These are phyloP conservation scores for Bacillus rossius DNA, from an alignment of 1,140 invertebrate genomes.

Conservation along the genomic window DNA sequence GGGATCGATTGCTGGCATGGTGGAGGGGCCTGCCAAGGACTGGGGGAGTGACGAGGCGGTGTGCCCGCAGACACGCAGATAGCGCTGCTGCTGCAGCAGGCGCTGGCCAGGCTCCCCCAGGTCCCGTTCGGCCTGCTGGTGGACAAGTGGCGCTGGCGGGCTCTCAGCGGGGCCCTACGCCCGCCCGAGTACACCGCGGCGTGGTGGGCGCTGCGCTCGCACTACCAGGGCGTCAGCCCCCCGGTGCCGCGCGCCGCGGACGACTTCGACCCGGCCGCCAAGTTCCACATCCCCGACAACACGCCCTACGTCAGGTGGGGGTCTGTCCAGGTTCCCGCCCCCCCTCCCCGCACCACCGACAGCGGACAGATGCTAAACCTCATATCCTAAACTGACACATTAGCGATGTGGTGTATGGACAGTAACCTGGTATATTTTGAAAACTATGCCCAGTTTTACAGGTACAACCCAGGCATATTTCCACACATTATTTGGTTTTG, in stretches of 20 bases:
- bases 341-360: too few relatives aligned
- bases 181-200: slow-evolving; percentile 48
- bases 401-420: background rate
- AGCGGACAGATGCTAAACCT: too few relatives aligned
- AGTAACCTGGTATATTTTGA: too few relatives aligned
- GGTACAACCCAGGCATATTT: too few relatives aligned
- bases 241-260: slow-evolving; percentile 43
- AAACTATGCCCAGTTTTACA: too few relatives aligned
- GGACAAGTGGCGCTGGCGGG: slow-evolving; percentile 70
- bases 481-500: too few relatives aligned
- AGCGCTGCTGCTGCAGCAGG: slow-evolving; percentile 53
- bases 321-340: background rate
- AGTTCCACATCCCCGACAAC: slow-evolving; percentile 65
- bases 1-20: too few relatives aligned
- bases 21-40: too few relatives aligned
- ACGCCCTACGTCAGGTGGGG: slow-evolving; percentile 60
- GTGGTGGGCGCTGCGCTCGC: slow-evolving; percentile 58
- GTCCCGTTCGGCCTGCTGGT: slow-evolving; percentile 66
- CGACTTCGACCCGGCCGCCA: slow-evolving; percentile 60
- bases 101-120: slow-evolving; percentile 67
- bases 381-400: too few relatives aligned
- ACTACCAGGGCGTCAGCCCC: slow-evolving; percentile 57
- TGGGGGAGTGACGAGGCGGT: too few relatives aligned
- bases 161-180: slow-evolving; percentile 56
- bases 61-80: slow-evolving; percentile 28